These are phyloP conservation scores for Lanistes nyassanus DNA, from an alignment of 1,140 invertebrate species.

Conservation along the genomic window DNA sequence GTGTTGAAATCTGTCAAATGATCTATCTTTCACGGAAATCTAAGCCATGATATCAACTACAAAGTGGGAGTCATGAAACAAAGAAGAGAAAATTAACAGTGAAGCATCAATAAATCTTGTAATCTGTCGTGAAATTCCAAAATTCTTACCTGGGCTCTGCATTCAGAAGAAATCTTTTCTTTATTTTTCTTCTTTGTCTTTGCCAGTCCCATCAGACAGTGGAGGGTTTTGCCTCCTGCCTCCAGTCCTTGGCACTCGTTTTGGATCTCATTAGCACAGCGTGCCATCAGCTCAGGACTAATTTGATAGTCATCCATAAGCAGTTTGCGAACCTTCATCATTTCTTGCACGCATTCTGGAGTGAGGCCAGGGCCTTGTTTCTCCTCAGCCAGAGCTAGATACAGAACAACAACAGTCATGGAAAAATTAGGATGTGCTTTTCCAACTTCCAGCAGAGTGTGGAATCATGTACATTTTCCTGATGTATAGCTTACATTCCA, in stretches of 20 bases:
- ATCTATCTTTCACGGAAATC: no score
- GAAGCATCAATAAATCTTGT: neutral
- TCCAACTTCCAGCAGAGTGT: no score
- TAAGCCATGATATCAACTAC: neutral
- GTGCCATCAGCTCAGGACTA: slow-evolving; percentile 89
- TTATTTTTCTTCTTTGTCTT: slow-evolving; percentile 26
- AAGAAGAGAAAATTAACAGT: neutral
- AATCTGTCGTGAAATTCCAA: neutral
- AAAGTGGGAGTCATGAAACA: neutral
- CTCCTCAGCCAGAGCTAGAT: slow-evolving; percentile 64
- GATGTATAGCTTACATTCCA: no score
- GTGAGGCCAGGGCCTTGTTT: slow-evolving; percentile 69
- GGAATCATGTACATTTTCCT: no score
- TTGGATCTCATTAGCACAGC: slow-evolving; percentile 83
- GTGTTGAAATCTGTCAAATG: neutral
- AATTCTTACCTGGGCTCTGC: slow-evolving; percentile 42
- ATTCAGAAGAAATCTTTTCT: slow-evolving; percentile 31
- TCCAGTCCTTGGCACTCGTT: slow-evolving; percentile 72
- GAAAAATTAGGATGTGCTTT: no score
- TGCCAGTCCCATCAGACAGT: slow-evolving; percentile 95
- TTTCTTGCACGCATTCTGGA: slow-evolving; percentile 81
- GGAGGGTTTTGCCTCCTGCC: slow-evolving; percentile 87
- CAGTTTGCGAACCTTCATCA: slow-evolving; percentile 89
- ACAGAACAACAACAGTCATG: neutral
- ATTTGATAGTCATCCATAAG: slow-evolving; percentile 93